Percentiles rank a stretch among this genome's conserved stretches.
Conservation (phyloP, 1,140 invertebrate species). For the Platyura marginata region DNA sequence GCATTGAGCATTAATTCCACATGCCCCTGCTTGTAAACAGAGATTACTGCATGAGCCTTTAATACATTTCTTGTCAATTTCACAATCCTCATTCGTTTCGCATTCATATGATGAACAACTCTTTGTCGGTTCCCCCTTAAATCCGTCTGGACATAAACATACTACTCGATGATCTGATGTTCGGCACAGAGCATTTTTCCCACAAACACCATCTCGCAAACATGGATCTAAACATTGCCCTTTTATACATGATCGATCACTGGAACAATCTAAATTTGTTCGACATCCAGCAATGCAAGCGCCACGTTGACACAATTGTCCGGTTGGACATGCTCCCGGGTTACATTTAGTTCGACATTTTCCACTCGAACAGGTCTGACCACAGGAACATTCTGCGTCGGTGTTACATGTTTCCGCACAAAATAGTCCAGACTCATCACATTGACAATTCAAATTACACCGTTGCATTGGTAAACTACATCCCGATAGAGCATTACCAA, state of each 20-base stretch:
- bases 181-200: slow-evolving; percentile 54
- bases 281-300: slow-evolving; percentile 55
- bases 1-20: slow-evolving; percentile 73
- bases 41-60: slow-evolving; percentile 63
- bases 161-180: slow-evolving; percentile 60
- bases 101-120: slow-evolving; percentile 62
- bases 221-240: slow-evolving; percentile 65
- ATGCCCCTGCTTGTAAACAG: slow-evolving; percentile 52
- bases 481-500: slow-evolving; percentile 59
- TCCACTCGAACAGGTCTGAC: slow-evolving; percentile 31
- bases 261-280: slow-evolving; percentile 58
- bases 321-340: slow-evolving; percentile 20
- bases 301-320: slow-evolving; percentile 38
- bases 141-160: slow-evolving; percentile 71
- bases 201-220: slow-evolving; percentile 38
- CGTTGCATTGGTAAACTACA: slow-evolving; percentile 44
- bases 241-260: slow-evolving; percentile 52
- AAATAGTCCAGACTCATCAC: slow-evolving; percentile 52
- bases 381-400: slow-evolving; percentile 54
- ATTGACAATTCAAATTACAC: slow-evolving; percentile 48
- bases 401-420: slow-evolving; percentile 47
- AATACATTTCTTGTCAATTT: slow-evolving; percentile 53
- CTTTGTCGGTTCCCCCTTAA: slow-evolving; percentile 53
- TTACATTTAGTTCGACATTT: slow-evolving; percentile 28
- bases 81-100: slow-evolving; percentile 55